phyloP scores from a whole-genome alignment of 2,888 invertebrate species.

The Thera obeliscata region DNA sequence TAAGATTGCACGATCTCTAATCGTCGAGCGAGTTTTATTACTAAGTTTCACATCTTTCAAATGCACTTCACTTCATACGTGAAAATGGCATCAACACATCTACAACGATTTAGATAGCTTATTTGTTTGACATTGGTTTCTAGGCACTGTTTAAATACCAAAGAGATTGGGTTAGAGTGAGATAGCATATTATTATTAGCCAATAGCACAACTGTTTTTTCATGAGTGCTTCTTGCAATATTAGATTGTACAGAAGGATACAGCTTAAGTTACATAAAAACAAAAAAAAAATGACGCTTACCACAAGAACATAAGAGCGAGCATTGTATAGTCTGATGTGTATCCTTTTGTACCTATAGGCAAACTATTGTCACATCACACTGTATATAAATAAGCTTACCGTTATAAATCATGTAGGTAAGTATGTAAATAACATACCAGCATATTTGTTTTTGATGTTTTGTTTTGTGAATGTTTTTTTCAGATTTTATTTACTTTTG shows the following conservation, averaged over 20 bases:
- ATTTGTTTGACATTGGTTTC: background rate
- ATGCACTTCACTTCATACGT: no score
- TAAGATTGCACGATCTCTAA: no score
- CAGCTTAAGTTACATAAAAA: no score
- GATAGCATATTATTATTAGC: background rate
- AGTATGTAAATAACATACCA: background rate
- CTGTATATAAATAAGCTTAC: background rate
- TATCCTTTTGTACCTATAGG: no score
- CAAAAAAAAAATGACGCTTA: no score
- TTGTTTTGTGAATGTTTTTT: slow-evolving; percentile 47
- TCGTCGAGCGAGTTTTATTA: no score
- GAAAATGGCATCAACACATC: no score
- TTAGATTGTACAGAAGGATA: background rate
- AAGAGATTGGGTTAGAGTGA: background rate
- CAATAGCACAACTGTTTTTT: no score
- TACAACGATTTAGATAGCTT: background rate
- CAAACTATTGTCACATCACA: background rate
- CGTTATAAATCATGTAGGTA: background rate
- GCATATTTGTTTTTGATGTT: slow-evolving; percentile 26
- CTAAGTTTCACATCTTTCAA: no score
- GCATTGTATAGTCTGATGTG: no score
- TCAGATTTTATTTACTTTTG: slow-evolving; percentile 29
- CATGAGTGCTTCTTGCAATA: background rate
- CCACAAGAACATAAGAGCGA: no score
- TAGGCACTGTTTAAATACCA: background rate